phyloP scores from a whole-genome alignment of 2,113 vertebrate genomes.

The Trematomus loennbergii region DNA sequence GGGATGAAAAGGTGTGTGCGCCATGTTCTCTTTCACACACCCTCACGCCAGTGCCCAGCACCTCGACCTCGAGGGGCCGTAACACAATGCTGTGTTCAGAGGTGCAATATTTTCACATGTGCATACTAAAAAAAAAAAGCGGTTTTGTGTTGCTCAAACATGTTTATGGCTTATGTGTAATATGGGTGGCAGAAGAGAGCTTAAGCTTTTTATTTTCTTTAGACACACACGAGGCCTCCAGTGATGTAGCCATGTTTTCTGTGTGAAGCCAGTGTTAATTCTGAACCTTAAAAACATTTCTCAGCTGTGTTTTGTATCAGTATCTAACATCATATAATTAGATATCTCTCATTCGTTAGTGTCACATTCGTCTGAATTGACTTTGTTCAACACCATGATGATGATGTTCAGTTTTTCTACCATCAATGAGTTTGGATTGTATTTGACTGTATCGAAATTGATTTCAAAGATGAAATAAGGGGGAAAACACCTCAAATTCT shows the following conservation, averaged over 20 bases:
- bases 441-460: constrained; percentile 67
- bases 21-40: constrained; percentile 33
- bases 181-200: constrained; percentile 58
- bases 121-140: constrained; percentile 65
- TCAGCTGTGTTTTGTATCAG: constrained; percentile 77
- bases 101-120: constrained; percentile 72
- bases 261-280: constrained; percentile 70
- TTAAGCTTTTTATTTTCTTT: constrained; percentile 42
- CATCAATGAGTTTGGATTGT: constrained; percentile 67
- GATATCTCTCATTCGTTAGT: constrained; percentile 61
- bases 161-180: constrained; percentile 77
- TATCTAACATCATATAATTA: constrained; percentile 65
- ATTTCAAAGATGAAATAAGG: constrained; percentile 49
- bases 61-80: constrained; percentile 53
- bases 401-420: constrained; percentile 63
- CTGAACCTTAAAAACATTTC: constrained; percentile 71
- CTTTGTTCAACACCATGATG: constrained; percentile 65
- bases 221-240: constrained; percentile 50
- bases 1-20: constrained; percentile 60
- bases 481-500: constrained; percentile 47
- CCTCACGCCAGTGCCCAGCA: constrained; percentile 56
- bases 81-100: constrained; percentile 57
- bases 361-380: constrained; percentile 73
- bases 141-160: constrained; percentile 77
- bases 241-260: constrained; percentile 74